Percentiles rank a stretch among this genome's conserved stretches.
Evolutionary conservation across 37 sponge, comb jelly and placozoan species (phyloP).

Genomic region (Eunapius fragilis): DNA sequence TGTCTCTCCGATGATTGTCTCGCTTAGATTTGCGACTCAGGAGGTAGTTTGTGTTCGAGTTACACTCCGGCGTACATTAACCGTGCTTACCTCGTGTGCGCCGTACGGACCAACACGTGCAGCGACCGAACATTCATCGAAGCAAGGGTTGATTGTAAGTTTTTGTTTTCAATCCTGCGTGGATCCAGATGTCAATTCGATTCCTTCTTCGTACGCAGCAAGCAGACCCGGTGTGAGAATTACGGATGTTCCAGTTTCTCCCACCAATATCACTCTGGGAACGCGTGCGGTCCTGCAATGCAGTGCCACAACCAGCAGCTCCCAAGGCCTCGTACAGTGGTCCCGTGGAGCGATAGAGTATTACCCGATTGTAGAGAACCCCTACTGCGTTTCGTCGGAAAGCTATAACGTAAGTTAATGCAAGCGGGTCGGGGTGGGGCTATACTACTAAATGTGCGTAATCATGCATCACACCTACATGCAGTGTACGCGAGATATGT

Average conservation of each 20-base stretch:
- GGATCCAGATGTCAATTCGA: neutral
- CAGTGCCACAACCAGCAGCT: neutral
- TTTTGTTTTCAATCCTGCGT: neutral
- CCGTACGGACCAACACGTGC: conserved; percentile 9
- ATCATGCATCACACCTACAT: too few species aligned
- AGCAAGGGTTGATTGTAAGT: neutral
- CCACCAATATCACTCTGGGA: neutral
- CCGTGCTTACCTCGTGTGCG: conserved; percentile 6
- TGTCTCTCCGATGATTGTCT: neutral
- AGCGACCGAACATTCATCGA: neutral
- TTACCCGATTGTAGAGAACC: neutral
- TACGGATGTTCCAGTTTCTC: neutral
- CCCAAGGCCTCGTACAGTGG: neutral
- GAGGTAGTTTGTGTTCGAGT: neutral
- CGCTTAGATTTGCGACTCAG: neutral
- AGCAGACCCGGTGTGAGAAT: neutral
- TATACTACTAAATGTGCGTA: neutral
- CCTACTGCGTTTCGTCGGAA: neutral
- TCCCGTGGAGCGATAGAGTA: neutral
- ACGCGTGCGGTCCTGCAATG: neutral
- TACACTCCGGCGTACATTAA: conserved; percentile 1
- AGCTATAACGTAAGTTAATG: neutral
- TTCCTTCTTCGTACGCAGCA: neutral
- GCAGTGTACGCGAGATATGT: neutral
- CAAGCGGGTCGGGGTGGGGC: neutral